Percentiles rank a stretch among this genome's conserved stretches.
These are phyloP conservation scores for Ypsolopha scabrella DNA, from an alignment of 2,888 invertebrate species.

Conservation along the genomic window DNA sequence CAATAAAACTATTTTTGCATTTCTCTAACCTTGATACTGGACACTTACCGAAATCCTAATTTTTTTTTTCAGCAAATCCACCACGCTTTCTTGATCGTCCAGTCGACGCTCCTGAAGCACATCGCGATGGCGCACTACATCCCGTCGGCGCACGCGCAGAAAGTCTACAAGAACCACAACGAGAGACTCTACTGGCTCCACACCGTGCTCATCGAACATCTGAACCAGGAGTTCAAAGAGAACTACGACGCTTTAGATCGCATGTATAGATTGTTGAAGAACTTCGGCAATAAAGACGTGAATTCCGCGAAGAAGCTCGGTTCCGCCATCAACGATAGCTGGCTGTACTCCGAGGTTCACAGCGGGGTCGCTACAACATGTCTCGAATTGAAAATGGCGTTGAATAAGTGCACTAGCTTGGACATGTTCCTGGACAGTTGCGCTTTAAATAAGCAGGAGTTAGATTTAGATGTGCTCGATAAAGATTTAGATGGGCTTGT, in stretches of 20 bases:
- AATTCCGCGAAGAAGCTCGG: constrained; percentile 33
- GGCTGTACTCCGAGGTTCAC: constrained; percentile 58
- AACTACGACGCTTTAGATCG: constrained; percentile 41
- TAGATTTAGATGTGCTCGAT: constrained; percentile 40
- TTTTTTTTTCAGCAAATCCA: constrained; percentile 52
- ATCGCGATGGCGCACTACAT: constrained; percentile 48
- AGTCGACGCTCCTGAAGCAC: constrained; percentile 53
- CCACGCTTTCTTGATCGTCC: constrained; percentile 56
- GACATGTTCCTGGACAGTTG: constrained; percentile 58
- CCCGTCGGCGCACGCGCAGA: constrained; percentile 23
- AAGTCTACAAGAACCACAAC: constrained; percentile 48
- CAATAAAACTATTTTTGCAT: too few species aligned
- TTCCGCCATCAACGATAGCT: constrained; percentile 32
- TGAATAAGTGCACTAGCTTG: constrained; percentile 44
- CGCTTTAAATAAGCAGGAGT: constrained; percentile 41
- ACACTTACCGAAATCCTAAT: too few species aligned
- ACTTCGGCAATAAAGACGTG: constrained; percentile 33
- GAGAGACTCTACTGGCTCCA: constrained; percentile 58
- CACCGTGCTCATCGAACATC: constrained; percentile 28
- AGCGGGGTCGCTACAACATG: constrained; percentile 42
- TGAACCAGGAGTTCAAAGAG: constrained; percentile 33
- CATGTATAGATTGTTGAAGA: constrained; percentile 54
- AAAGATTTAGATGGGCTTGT: constrained; percentile 51
- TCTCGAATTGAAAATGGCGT: constrained; percentile 44
- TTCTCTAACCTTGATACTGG: too few species aligned